phyloP scores from a whole-genome alignment of 2,888 invertebrate genomes.

The Lepidocyrtoides sp. region DNA sequence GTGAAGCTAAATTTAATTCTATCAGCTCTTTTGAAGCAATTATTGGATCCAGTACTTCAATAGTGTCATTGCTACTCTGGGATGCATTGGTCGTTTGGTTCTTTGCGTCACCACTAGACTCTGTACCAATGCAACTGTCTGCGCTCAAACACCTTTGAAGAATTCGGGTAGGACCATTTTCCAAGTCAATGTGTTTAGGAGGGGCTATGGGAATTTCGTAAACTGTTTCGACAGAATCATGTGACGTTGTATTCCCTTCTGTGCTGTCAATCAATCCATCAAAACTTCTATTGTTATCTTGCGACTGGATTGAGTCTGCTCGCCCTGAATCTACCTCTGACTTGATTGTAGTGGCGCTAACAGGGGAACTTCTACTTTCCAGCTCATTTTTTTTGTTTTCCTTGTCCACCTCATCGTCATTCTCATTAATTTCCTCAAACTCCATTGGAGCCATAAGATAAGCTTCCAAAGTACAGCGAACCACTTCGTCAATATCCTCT shows the following conservation, averaged over 20 bases:
- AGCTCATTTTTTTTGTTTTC: slow-evolving; percentile 41
- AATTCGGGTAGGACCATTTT: neutral
- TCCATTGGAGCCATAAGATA: slow-evolving; percentile 58
- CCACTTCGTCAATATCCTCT: slow-evolving; percentile 71
- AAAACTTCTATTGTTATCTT: slow-evolving; percentile 27
- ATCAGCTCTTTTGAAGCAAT: slow-evolving; percentile 53
- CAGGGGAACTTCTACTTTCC: slow-evolving; percentile 26
- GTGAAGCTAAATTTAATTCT: slow-evolving; percentile 56
- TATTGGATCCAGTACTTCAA: slow-evolving; percentile 51
- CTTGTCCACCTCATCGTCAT: slow-evolving; percentile 15
- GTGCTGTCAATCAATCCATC: slow-evolving; percentile 41
- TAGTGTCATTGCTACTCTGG: slow-evolving; percentile 72
- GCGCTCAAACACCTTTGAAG: slow-evolving; percentile 75
- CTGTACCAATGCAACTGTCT: slow-evolving; percentile 84
- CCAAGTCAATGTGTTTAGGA: slow-evolving; percentile 25
- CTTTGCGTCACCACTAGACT: slow-evolving; percentile 81
- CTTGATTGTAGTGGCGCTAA: slow-evolving; percentile 7
- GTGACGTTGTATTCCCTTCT: slow-evolving; percentile 71
- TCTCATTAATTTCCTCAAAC: slow-evolving; percentile 63
- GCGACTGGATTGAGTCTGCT: slow-evolving; percentile 74
- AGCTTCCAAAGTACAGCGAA: slow-evolving; percentile 73
- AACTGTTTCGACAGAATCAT: slow-evolving; percentile 76
- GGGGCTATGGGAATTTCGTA: slow-evolving; percentile 65
- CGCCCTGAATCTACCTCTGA: slow-evolving; percentile 71
- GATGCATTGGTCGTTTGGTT: slow-evolving; percentile 62